Evolutionary conservation across 2,797 vertebrate genomes (phyloP).

Genomic region (Octomys mimax): DNA sequence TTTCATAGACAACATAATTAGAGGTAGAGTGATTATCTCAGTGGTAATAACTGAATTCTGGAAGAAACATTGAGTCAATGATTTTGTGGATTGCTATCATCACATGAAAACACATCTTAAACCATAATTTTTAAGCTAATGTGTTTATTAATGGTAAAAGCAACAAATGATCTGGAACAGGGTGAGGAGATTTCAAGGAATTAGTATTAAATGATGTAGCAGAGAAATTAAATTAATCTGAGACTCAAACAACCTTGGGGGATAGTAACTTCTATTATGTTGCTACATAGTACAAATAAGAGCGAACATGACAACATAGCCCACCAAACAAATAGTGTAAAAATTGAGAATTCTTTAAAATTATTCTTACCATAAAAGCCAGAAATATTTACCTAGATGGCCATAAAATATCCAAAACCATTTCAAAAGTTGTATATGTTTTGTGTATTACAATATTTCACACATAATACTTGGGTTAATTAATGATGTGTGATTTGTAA

Average conservation of each 20-base stretch:
- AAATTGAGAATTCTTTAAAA: conserved; percentile 23
- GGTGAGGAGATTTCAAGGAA: conserved; percentile 68
- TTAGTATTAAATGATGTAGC: conserved; percentile 63
- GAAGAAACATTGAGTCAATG: conserved; percentile 40
- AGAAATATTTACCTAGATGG: conserved; percentile 53
- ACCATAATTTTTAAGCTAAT: conserved; percentile 53
- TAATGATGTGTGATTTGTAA: conserved; percentile 61
- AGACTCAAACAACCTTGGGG: conserved; percentile 68
- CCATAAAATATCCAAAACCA: conserved; percentile 45
- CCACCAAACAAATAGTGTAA: conserved; percentile 50
- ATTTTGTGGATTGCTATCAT: conserved; percentile 58
- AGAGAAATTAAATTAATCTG: conserved; percentile 79
- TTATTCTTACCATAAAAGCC: conserved; percentile 5
- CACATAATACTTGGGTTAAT: neutral
- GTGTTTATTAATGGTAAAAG: conserved; percentile 68
- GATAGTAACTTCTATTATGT: conserved; percentile 71
- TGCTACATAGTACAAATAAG: conserved; percentile 32
- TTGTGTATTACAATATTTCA: conserved; percentile 41
- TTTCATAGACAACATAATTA: conserved; percentile 72
- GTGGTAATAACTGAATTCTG: conserved; percentile 67
- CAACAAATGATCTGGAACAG: conserved; percentile 65
- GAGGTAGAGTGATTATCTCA: conserved; percentile 66
- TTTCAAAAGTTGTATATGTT: conserved; percentile 38
- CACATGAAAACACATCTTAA: conserved; percentile 66
- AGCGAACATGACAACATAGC: conserved; percentile 4